These are phyloP conservation scores for Drosophila setosimentum DNA, from an alignment of 2,888 invertebrate genomes.

Conservation along the genomic window DNA sequence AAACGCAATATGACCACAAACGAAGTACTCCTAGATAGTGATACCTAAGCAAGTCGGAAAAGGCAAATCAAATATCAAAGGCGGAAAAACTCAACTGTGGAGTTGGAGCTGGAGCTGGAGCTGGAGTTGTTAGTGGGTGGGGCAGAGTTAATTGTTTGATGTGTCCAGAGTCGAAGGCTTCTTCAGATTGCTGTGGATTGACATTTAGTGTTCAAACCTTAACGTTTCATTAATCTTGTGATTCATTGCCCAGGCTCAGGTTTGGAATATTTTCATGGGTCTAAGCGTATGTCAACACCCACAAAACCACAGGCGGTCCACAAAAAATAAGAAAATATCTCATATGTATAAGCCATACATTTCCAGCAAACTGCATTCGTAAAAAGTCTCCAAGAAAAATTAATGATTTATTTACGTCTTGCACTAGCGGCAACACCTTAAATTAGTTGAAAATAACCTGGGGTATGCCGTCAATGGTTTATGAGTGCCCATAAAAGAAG, in stretches of 20 bases:
- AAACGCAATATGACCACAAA: slow-evolving; percentile 83
- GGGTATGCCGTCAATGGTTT: slow-evolving; percentile 38
- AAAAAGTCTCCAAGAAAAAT: slow-evolving; percentile 46
- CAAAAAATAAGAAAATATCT: slow-evolving; percentile 5
- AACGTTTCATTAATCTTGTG: slow-evolving; percentile 70
- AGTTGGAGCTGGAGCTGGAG: background rate
- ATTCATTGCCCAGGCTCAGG: slow-evolving; percentile 52
- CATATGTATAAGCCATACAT: slow-evolving; percentile 1
- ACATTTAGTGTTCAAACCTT: slow-evolving; percentile 59
- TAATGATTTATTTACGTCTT: slow-evolving; percentile 76
- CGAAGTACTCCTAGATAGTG: slow-evolving; percentile 27
- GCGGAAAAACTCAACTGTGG: slow-evolving; percentile 45
- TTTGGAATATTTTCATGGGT: slow-evolving; percentile 24
- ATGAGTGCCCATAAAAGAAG: slow-evolving; percentile 60
- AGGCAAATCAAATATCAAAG: slow-evolving; percentile 82
- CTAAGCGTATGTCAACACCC: slow-evolving; percentile 81
- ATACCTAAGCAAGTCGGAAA: slow-evolving; percentile 47
- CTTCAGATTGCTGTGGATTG: slow-evolving; percentile 64
- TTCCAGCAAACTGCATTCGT: slow-evolving; percentile 34
- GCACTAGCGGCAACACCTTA: slow-evolving; percentile 76
- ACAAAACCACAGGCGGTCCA: slow-evolving; percentile 75
- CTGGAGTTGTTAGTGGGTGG: slow-evolving; percentile 6
- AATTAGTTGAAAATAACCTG: slow-evolving; percentile 66
- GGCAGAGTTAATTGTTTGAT: slow-evolving; percentile 64
- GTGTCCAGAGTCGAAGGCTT: slow-evolving; percentile 45